These are phyloP conservation scores for Entomobrya multifasciata DNA, from an alignment of 2,888 invertebrate species.

Conservation along the genomic window DNA sequence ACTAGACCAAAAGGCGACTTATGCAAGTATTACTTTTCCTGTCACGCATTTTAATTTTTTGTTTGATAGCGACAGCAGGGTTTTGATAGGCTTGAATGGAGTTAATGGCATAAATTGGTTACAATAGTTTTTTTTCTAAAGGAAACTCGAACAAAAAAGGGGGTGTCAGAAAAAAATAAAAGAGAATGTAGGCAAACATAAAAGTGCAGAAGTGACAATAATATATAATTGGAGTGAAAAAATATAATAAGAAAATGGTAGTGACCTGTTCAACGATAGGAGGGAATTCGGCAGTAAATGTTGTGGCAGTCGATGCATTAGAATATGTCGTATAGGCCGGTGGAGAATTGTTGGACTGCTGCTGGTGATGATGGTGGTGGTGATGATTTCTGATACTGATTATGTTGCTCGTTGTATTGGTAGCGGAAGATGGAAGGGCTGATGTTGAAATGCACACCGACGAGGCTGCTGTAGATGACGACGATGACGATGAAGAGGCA, in stretches of 20 bases:
- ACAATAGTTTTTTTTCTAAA: neutral
- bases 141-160: neutral
- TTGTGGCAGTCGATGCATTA: constrained; percentile 79
- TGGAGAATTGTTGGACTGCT: constrained; percentile 74
- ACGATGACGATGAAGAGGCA: constrained; percentile 59
- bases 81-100: constrained; percentile 7
- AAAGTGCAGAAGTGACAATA: constrained; percentile 21
- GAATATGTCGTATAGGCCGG: constrained; percentile 78
- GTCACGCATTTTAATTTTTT: constrained; percentile 21
- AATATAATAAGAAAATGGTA: neutral
- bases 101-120: constrained; percentile 1
- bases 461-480: constrained; percentile 58
- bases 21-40: neutral
- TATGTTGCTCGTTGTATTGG: constrained; percentile 59
- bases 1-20: neutral
- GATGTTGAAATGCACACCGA: constrained; percentile 68
- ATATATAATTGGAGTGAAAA: neutral
- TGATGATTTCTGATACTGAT: constrained; percentile 55
- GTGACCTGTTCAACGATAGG: constrained; percentile 76
- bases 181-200: neutral
- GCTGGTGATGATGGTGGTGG: constrained; percentile 54
- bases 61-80: neutral
- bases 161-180: neutral
- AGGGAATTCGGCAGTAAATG: constrained; percentile 75
- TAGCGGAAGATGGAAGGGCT: constrained; percentile 59